phyloP scores from a whole-genome alignment of 2,888 invertebrate genomes.

The Autographa gamma region DNA sequence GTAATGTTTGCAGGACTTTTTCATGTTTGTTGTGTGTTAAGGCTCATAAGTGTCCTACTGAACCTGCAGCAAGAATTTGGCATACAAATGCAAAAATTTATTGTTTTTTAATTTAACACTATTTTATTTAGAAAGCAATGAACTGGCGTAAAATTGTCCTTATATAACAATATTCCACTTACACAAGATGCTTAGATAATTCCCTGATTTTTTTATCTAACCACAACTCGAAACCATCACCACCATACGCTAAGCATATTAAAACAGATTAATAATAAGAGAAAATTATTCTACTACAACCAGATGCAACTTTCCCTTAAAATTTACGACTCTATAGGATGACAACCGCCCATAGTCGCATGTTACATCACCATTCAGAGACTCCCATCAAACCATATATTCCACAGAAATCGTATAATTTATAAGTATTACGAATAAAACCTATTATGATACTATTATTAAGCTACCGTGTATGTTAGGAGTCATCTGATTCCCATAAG shows the following conservation, averaged over 20 bases:
- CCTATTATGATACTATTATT: conserved; percentile 44
- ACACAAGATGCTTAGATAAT: too few relatives aligned
- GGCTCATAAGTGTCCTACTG: too few relatives aligned
- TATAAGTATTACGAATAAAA: conserved; percentile 45
- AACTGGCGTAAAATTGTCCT: too few relatives aligned
- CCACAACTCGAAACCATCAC: not conserved
- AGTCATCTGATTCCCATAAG: conserved; percentile 46
- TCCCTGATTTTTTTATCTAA: not conserved
- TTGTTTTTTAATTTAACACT: too few relatives aligned
- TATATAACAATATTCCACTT: too few relatives aligned
- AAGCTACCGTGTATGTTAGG: conserved; percentile 52
- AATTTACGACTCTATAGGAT: conserved; percentile 35
- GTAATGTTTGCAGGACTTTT: too few relatives aligned
- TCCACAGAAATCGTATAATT: conserved; percentile 54
- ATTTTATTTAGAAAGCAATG: too few relatives aligned
- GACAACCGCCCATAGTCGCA: conserved; percentile 40
- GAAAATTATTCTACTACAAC: conserved; percentile 11
- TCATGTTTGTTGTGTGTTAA: too few relatives aligned
- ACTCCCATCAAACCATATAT: conserved; percentile 40
- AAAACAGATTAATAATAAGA: not conserved
- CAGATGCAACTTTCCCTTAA: conserved; percentile 32
- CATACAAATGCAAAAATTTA: too few relatives aligned
- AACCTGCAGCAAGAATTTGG: too few relatives aligned
- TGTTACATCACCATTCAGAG: conserved; percentile 29
- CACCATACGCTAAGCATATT: not conserved